Evolutionary conservation across 2,113 vertebrate species (phyloP).

Genomic region (Anguilla rostrata): DNA sequence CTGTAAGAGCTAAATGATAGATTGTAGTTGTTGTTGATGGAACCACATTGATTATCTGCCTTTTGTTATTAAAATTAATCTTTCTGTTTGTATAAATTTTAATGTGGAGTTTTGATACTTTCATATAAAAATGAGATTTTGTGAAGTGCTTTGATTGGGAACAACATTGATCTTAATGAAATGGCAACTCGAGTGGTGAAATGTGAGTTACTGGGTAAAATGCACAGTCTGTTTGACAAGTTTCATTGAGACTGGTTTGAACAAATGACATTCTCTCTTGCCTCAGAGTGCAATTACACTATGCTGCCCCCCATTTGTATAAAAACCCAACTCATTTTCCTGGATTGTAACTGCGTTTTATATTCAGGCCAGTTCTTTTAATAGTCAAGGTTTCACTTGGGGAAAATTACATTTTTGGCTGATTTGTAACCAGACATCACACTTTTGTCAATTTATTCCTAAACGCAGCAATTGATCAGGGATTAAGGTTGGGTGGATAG

Average conservation of each 20-base stretch:
- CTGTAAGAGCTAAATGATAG: background rate
- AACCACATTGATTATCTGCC: background rate
- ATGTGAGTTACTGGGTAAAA: background rate
- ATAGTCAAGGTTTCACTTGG: background rate
- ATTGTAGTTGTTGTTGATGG: background rate
- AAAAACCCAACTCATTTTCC: background rate
- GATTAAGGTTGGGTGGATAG: background rate
- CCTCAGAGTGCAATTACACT: background rate
- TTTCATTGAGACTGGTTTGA: background rate
- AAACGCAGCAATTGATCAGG: background rate
- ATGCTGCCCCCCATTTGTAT: background rate
- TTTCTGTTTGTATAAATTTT: background rate
- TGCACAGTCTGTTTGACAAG: background rate
- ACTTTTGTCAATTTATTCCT: background rate
- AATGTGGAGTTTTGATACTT: background rate
- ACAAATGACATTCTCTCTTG: background rate
- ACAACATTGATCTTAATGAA: background rate
- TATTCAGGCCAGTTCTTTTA: background rate
- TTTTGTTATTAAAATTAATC: background rate
- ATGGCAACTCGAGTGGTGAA: background rate
- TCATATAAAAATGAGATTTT: background rate
- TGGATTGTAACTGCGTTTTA: background rate
- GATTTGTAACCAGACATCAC: background rate
- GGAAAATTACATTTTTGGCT: background rate
- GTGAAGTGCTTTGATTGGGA: background rate